A percentile compares a stretch with the other conserved stretches of the same genome.
Conservation (phyloP, 2,797 vertebrate genomes). For the Sebastolobus alascanus region DNA sequence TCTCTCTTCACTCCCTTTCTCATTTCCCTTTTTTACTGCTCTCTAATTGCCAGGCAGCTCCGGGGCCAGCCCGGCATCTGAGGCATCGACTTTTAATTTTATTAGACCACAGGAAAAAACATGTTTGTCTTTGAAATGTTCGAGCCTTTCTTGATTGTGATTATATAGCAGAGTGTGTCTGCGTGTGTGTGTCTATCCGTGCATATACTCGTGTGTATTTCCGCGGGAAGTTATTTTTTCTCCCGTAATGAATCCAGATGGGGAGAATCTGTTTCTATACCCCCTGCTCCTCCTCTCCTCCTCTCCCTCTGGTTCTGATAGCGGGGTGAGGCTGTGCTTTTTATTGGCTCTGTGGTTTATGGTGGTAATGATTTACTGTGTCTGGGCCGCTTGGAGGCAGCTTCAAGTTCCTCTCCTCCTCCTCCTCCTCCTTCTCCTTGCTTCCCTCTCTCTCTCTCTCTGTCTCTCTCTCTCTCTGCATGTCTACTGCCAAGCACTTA, state of each 20-base stretch:
- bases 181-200: slow-evolving; percentile 11
- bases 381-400: slow-evolving; percentile 79
- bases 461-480: slow-evolving; percentile 15
- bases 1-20: slow-evolving; percentile 67
- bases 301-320: slow-evolving; percentile 81
- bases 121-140: slow-evolving; percentile 90
- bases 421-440: slow-evolving; percentile 29
- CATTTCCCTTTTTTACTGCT: slow-evolving; percentile 85
- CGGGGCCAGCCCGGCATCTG: slow-evolving; percentile 79
- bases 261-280: slow-evolving; percentile 82
- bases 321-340: slow-evolving; percentile 80
- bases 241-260: slow-evolving; percentile 88
- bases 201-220: slow-evolving; percentile 57
- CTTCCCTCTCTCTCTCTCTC: slow-evolving; percentile 27
- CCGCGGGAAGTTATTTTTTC: slow-evolving; percentile 81
- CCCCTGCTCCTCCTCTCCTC: slow-evolving; percentile 65
- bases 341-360: slow-evolving; percentile 85
- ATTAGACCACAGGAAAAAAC: slow-evolving; percentile 91
- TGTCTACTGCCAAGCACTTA: slow-evolving; percentile 62
- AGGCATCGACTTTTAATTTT: slow-evolving; percentile 87
- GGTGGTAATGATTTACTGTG: slow-evolving; percentile 84
- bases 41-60: slow-evolving; percentile 86
- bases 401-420: slow-evolving; percentile 74
- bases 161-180: slow-evolving; percentile 75
- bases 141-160: slow-evolving; percentile 85